A percentile compares a stretch with the other conserved stretches of the same genome.
Conservation (phyloP, 2,888 invertebrate species). For the Agrochola circellaris region DNA sequence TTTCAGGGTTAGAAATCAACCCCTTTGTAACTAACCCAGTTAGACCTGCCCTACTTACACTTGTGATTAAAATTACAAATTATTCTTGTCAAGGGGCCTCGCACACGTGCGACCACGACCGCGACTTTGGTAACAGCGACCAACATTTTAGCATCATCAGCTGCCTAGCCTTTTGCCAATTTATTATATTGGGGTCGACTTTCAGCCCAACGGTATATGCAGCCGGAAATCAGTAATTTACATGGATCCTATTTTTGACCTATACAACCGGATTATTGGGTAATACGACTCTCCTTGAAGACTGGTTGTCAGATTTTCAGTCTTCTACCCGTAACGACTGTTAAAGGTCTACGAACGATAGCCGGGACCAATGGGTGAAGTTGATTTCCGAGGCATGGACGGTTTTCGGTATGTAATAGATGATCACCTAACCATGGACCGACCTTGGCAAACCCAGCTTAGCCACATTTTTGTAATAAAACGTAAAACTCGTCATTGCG, state of each 20-base stretch:
- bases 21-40: conserved; percentile 66
- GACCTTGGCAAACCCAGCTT: background rate
- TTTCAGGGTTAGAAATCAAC: conserved; percentile 64
- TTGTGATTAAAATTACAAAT: conserved; percentile 73
- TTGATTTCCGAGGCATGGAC: background rate
- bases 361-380: background rate
- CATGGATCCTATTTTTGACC: background rate
- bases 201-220: background rate
- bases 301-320: background rate
- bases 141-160: background rate
- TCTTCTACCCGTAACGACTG: background rate
- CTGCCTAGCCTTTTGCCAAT: background rate
- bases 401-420: background rate
- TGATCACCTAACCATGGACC: background rate
- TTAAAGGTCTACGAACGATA: background rate
- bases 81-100: conserved; percentile 52
- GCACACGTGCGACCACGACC: background rate
- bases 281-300: too few relatives aligned
- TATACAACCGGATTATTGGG: too few relatives aligned
- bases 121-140: background rate
- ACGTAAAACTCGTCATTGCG: background rate
- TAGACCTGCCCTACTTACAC: conserved; percentile 56
- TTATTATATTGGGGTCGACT: background rate
- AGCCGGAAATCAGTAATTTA: background rate
- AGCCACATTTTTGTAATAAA: background rate